Base-by-base conservation (phyloP, 2,113 vertebrate species). In the Puntigrus tetrazona region DNA sequence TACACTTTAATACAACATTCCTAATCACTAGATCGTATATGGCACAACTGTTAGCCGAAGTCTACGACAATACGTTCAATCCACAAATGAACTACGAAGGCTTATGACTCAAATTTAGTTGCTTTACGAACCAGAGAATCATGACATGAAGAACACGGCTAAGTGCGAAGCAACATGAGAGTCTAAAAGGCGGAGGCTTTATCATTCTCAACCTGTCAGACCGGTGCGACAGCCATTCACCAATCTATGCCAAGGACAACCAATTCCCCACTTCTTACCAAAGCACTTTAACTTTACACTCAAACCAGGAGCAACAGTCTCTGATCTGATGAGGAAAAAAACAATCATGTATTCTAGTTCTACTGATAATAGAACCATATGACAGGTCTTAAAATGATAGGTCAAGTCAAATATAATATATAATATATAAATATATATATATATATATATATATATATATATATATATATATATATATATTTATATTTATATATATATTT, bases 171-270 rank as follows among this genome's bases (percentile, higher is more conserved):
- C 74, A 81, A 88, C 7, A 59, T 3, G 81, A 88, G 77, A 34
- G 69, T 78, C 50, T 84, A 10, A 4, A 38, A 67, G 73, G 78
- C 52, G n/a, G 47, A 76, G 72, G 67, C 73, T 55, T 57, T 14
- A 83, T 61, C 70, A 43, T 67, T 81, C 16, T 13, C 59, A 82
- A 93, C 90, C 76, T 41, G 89, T 73, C 87, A 86, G 91, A 93
- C 92, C 89, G 88, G 93, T 91, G 36, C 74, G 84, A 84, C 86
- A 47, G 84, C 65, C 78, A 67, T 81, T 18, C 1, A n/a, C 57
- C 57, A 34, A 31, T 77, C 67, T 80, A 78, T 83, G 80, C 86
- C 83, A 81, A 74, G 82, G 84, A 81, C 86, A 80, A 65, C 61
- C 78, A 67, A 61, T 13, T 59, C 8, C 72, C 29, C 43, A 50